Evolutionary conservation across 2,888 invertebrate species (phyloP), one percentile per base, ranked within the genome.

Genomic region (Blera fallax): DNA sequence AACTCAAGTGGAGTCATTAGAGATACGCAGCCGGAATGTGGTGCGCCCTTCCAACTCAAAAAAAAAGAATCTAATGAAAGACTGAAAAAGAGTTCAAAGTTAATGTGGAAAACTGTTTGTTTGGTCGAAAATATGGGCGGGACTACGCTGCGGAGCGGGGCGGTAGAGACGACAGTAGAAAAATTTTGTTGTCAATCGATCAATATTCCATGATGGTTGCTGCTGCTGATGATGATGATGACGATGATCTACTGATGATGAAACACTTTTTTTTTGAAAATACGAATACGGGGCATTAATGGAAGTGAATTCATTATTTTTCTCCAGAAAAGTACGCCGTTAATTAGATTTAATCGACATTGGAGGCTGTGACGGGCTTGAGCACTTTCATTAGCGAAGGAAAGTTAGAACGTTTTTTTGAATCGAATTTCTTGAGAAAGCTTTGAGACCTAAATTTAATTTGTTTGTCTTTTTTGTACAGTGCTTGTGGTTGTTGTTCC

Each of bases 1-100:
- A 67, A 76, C 76, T 85, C 74, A 85, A 85, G 84, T 85, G 80
- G 84, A 80, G 84, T 85, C 84, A 85, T 85, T 85, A 85, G 80
- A 72, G 43, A 40, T 45, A 29, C 48, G 56, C 43, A 74, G 60
- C 34, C 32, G 64, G 48, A 43, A 34, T 60, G 67, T 43, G 48
- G 29, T 24, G 29, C n/a, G n/a, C 43, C 60, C 56, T 64, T 50
- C 56, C 62, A 48, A 62, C 48, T 45, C 10, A 3, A 58, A 58
- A 34, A 27, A 43, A 43, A 40, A 40, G 24, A 24, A 40, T 37
- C 5, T 10, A 43, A n/a, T n/a, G n/a, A 58, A 21, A 37, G 29
- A 69, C 11, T 18, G 8, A 48, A 8, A 21, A 62, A 43, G 1
- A 72, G 11, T 34, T 74, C 72, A 83, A 62, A 54, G 45, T 52